Conservation (phyloP, 1,140 invertebrate genomes). For the Mercenaria mercenaria region DNA sequence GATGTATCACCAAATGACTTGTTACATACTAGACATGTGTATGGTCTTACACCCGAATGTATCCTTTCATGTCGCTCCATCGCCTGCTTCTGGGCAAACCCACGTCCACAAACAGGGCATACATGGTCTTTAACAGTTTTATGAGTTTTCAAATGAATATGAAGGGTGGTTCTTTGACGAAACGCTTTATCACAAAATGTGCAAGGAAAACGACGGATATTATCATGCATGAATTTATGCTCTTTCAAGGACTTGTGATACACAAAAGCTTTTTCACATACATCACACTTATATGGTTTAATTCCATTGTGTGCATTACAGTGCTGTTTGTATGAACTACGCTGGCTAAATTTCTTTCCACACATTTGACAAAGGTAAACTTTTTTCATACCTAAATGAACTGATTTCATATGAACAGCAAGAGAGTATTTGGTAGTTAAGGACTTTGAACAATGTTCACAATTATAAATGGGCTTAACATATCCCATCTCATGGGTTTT, state of each 20-base stretch:
- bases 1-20: conserved; percentile 79
- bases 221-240: conserved; percentile 78
- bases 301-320: conserved; percentile 79
- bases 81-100: conserved; percentile 81
- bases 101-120: conserved; percentile 78
- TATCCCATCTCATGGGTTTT: conserved; percentile 72
- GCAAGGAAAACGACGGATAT: conserved; percentile 74
- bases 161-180: conserved; percentile 72
- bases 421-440: conserved; percentile 79
- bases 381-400: conserved; percentile 75
- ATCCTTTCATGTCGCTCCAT: conserved; percentile 79
- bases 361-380: conserved; percentile 78
- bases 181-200: conserved; percentile 77
- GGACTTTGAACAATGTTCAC: conserved; percentile 77
- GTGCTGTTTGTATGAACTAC: conserved; percentile 77
- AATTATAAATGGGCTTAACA: conserved; percentile 72
- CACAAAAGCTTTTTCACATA: conserved; percentile 77
- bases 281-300: conserved; percentile 76
- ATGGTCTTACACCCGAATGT: conserved; percentile 81
- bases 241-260: conserved; percentile 77
- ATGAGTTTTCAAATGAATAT: conserved; percentile 78
- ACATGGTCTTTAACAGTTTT: conserved; percentile 76
- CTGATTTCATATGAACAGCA: conserved; percentile 73
- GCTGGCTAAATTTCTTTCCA: conserved; percentile 81
- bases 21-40: conserved; percentile 76